Base-by-base conservation (phyloP, 2,888 invertebrate genomes). In the Zelleria hepariella region DNA sequence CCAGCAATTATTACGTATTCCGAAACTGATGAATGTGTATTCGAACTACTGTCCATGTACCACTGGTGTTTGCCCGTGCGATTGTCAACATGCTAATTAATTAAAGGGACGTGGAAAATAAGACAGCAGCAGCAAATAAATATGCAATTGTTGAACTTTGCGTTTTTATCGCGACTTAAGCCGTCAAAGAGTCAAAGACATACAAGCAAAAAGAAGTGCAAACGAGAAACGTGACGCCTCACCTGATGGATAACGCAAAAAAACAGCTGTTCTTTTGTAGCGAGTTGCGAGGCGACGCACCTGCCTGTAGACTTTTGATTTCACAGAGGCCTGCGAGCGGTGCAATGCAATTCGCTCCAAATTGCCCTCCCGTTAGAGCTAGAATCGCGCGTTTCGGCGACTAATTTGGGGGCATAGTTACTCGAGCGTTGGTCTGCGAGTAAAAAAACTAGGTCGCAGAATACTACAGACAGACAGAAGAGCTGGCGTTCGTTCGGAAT, bases 361-460 rank as follows among this genome's bases (percentile, higher is more conserved):
- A 42, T 42, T 42, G 15, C 32, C 32, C 32, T 15, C 32, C 10
- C 32, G 32, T 42, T 42, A 42, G 32, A 42, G 32, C 32, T 42
- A 42, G 32, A 42, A 42, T 42, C 32, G 32, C 32, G 32, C 32
- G 32, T 42, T 42, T 42, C 32, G 15, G 32, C 15, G 32, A 10
- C 68, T 70, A 67, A 68, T 71, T 74, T 69, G 70, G 68, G 69
- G 69, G 65, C 70, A 72, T 72, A 75, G 71, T 77, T 74, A 77
- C 78, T 78, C 76, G 69, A 75, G 72, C 74, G 73, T 49, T 49
- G 32, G 20, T 66, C 67, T 64, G 67, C 58, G 66, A 65, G 66
- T 64, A 67, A 73, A 77, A 76, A 78, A 79, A 75, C 68, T 69
- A 71, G 74, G 77, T 74, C 73, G 74, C 74, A 73, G 71, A 75